Conservation (phyloP, 2,888 invertebrate species). For the Spodoptera littoralis region DNA sequence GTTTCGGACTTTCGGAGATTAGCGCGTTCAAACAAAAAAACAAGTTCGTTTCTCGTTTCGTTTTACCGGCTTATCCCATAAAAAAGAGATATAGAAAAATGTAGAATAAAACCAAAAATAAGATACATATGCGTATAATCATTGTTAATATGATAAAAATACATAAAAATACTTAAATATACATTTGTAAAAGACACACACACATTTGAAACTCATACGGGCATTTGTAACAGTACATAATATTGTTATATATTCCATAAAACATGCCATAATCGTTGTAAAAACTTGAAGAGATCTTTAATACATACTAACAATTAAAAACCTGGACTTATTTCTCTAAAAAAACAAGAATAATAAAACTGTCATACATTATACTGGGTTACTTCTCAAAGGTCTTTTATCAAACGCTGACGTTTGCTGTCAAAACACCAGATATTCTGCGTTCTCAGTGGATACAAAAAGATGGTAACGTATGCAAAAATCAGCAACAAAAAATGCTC, state of each 20-base stretch:
- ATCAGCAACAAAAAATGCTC: too few relatives aligned
- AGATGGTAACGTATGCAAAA: too few relatives aligned
- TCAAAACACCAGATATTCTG: too few relatives aligned
- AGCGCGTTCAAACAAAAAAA: too few relatives aligned
- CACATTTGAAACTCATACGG: slow-evolving; percentile 65
- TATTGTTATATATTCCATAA: slow-evolving; percentile 9
- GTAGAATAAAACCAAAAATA: slow-evolving; percentile 1
- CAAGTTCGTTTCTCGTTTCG: too few relatives aligned
- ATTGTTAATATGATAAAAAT: slow-evolving; percentile 45
- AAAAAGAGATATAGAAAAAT: too few relatives aligned
- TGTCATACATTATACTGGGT: too few relatives aligned
- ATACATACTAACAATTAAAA: slow-evolving; percentile 18
- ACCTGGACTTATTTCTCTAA: slow-evolving; percentile 19
- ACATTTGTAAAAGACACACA: slow-evolving; percentile 69
- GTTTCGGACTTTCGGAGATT: too few relatives aligned
- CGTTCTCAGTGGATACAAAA: too few relatives aligned
- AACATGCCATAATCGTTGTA: slow-evolving; percentile 32
- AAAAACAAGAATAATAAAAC: neutral
- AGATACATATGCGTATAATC: slow-evolving; percentile 42
- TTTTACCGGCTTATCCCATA: too few relatives aligned
- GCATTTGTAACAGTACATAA: slow-evolving; percentile 38
- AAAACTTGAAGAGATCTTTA: slow-evolving; percentile 58
- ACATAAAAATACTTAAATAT: slow-evolving; percentile 59
- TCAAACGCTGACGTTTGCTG: too few relatives aligned
- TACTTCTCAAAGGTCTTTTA: too few relatives aligned